Percentiles rank a stretch among this genome's conserved stretches.
phyloP scores from a whole-genome alignment of 2,888 invertebrate species.

The Euphydryas editha region DNA sequence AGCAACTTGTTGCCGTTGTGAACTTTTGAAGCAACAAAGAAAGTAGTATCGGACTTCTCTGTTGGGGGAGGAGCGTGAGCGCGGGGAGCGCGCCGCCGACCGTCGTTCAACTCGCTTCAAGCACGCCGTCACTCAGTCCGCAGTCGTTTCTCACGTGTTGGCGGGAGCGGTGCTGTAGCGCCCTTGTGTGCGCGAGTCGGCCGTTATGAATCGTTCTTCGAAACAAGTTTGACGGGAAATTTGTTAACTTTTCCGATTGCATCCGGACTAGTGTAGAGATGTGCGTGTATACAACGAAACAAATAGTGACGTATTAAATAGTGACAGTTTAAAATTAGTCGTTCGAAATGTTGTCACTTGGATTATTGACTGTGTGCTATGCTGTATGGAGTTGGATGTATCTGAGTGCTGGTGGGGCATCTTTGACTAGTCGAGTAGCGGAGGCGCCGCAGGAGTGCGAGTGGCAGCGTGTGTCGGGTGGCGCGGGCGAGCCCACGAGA shows the following conservation, averaged over 20 bases:
- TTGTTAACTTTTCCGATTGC: conserved; percentile 78
- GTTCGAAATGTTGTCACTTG: conserved; percentile 76
- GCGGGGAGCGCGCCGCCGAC: conserved; percentile 73
- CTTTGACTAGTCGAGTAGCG: conserved; percentile 81
- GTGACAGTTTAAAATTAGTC: conserved; percentile 79
- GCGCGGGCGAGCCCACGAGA: conserved; percentile 81
- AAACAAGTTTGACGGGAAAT: conserved; percentile 84
- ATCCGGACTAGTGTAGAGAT: conserved; percentile 74
- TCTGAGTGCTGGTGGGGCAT: conserved; percentile 69
- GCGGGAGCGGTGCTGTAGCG: conserved; percentile 59
- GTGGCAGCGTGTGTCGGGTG: conserved; percentile 85
- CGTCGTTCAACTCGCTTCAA: conserved; percentile 75
- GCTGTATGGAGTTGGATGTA: conserved; percentile 71
- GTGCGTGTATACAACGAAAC: conserved; percentile 70
- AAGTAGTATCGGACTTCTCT: conserved; percentile 62
- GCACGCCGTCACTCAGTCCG: conserved; percentile 72
- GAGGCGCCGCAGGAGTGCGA: conserved; percentile 89
- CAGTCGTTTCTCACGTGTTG: conserved; percentile 66
- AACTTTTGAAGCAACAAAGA: conserved; percentile 73
- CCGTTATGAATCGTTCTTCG: conserved; percentile 80
- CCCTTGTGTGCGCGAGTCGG: conserved; percentile 57
- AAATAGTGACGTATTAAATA: conserved; percentile 77
- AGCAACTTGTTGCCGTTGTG: conserved; percentile 82
- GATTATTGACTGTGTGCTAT: conserved; percentile 74
- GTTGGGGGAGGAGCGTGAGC: conserved; percentile 78